Percentiles rank a stretch among this genome's conserved stretches.
Conservation (phyloP, 2,797 vertebrate species). For the Hoplostethus mediterraneus region DNA sequence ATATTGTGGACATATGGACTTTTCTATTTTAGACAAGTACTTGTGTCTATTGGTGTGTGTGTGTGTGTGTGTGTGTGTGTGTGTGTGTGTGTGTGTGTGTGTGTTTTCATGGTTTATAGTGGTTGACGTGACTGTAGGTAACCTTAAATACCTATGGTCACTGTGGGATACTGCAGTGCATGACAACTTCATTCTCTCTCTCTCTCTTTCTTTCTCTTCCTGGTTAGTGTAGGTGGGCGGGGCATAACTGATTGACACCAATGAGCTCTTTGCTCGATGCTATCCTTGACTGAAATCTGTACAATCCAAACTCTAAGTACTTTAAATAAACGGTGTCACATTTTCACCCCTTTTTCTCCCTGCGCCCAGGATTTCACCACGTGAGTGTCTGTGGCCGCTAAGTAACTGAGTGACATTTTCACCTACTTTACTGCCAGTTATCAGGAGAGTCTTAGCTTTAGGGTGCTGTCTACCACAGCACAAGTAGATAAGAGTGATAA, state of each 20-base stretch:
- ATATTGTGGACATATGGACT: too few species aligned
- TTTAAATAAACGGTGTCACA: neutral
- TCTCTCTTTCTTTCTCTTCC: neutral
- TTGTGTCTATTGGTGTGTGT: too few species aligned
- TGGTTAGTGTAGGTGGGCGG: neutral
- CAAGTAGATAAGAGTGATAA: slow-evolving; percentile 46
- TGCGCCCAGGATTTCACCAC: neutral
- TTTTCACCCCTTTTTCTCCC: neutral
- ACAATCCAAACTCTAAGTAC: neutral
- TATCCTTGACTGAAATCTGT: neutral
- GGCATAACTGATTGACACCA: neutral
- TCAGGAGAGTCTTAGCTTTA: slow-evolving; percentile 32
- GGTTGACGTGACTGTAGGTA: slow-evolving; percentile 9
- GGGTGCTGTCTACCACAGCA: slow-evolving; percentile 11
- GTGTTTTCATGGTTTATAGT: slow-evolving; percentile 20
- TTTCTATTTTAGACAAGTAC: too few species aligned
- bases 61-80: too few species aligned
- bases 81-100: too few species aligned
- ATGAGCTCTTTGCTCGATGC: neutral
- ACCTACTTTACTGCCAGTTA: slow-evolving; percentile 14
- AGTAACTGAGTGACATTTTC: neutral
- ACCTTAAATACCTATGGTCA: too few species aligned
- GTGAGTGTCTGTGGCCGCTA: neutral
- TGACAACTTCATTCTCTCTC: neutral
- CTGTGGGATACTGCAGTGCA: neutral